Conservation (phyloP, 2,797 vertebrate genomes). For the Acanthurus lineatus region DNA sequence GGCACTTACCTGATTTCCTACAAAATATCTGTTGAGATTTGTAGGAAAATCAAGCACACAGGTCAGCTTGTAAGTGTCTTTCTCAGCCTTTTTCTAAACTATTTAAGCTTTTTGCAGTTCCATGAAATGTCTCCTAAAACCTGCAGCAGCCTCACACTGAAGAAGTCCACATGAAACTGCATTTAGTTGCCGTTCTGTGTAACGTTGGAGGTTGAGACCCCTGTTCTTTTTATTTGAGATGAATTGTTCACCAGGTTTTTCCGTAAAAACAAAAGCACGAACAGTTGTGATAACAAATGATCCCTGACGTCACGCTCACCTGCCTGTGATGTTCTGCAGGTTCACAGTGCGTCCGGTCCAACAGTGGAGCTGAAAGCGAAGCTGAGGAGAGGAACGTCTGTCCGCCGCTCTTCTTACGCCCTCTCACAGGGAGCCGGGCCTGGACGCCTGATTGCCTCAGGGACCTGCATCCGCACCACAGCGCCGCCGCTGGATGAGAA, state of each 20-base stretch:
- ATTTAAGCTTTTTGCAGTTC: neutral
- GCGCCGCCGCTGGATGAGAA: constrained; percentile 38
- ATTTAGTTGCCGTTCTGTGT: neutral
- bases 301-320: constrained; percentile 18
- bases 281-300: neutral
- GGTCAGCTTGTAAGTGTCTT: neutral
- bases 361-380: constrained; percentile 75
- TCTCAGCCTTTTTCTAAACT: neutral
- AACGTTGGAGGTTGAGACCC: neutral
- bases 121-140: neutral
- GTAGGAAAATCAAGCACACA: neutral
- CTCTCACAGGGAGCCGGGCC: constrained; percentile 88
- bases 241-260: neutral
- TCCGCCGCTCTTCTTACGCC: constrained; percentile 88
- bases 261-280: neutral
- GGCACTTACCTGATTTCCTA: neutral
- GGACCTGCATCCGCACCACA: constrained; percentile 36
- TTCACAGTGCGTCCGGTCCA: constrained; percentile 70
- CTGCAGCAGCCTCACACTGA: neutral
- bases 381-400: constrained; percentile 56
- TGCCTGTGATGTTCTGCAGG: constrained; percentile 60
- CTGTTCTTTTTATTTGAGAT: neutral
- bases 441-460: constrained; percentile 82
- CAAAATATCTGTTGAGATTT: neutral
- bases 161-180: neutral